Percentiles rank a stretch among this genome's conserved stretches.
Conservation (phyloP, 2,113 vertebrate genomes). For the Pseudorhombus dupliciocellatus region DNA sequence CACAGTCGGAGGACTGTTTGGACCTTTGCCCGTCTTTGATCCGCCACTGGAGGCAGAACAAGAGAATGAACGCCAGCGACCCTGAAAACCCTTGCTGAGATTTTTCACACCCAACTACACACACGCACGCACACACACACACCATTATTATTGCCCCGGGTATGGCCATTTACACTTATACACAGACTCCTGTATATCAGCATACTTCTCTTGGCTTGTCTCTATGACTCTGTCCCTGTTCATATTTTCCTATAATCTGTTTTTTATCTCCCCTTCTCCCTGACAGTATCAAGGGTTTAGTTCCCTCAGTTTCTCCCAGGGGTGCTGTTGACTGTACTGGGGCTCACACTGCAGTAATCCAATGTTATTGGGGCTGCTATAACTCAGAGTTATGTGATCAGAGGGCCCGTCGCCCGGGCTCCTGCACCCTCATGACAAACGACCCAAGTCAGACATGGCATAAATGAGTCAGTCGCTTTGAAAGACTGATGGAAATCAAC, state of each 20-base stretch:
- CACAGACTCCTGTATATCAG: not conserved
- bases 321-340: conserved; percentile 45
- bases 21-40: conserved; percentile 44
- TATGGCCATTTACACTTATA: not conserved
- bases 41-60: conserved; percentile 33
- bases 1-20: conserved; percentile 17
- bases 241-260: conserved; percentile 30
- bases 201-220: conserved; percentile 3
- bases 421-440: conserved; percentile 59
- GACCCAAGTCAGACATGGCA: conserved; percentile 41
- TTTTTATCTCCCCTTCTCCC: conserved; percentile 25
- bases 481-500: conserved; percentile 46
- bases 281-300: conserved; percentile 21
- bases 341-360: conserved; percentile 57
- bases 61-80: conserved; percentile 13
- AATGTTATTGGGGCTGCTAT: conserved; percentile 48
- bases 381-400: conserved; percentile 72
- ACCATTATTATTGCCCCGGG: conserved; percentile 1
- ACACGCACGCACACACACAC: not conserved
- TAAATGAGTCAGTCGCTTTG: conserved; percentile 47
- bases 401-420: conserved; percentile 31
- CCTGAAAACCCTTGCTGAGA: conserved; percentile 20
- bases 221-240: conserved; percentile 8
- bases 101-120: not conserved
- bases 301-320: conserved; percentile 35